phyloP scores from a whole-genome alignment of 2,797 vertebrate genomes.

The Pseudopleuronectes americanus region DNA sequence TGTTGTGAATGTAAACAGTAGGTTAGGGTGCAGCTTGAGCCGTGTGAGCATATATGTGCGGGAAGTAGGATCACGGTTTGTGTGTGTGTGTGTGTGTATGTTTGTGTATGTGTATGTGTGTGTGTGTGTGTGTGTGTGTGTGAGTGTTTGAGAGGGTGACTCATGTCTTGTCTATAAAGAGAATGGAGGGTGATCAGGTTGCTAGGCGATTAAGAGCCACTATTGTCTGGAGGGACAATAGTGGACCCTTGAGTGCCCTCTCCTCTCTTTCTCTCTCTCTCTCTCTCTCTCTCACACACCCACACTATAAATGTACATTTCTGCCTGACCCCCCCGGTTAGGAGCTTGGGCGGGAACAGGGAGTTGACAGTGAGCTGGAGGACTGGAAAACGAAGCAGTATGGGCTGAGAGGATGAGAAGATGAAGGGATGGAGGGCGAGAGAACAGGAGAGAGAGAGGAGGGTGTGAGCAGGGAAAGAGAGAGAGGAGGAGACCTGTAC shows the following conservation, averaged over 20 bases:
- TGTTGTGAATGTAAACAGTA: conserved; percentile 5
- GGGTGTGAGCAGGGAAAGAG: conserved; percentile 29
- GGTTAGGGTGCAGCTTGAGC: conserved; percentile 26
- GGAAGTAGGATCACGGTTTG: conserved; percentile 32
- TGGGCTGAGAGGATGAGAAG: conserved; percentile 40
- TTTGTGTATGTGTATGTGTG: background rate
- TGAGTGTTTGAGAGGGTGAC: conserved; percentile 58
- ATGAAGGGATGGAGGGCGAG: conserved; percentile 20
- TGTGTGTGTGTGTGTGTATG: conserved; percentile 6
- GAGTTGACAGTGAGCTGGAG: conserved; percentile 50
- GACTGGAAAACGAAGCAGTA: conserved; percentile 40
- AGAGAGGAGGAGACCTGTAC: conserved; percentile 42
- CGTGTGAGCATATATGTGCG: conserved; percentile 17
- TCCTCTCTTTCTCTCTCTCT: conserved; percentile 34
- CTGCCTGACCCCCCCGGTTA: conserved; percentile 36
- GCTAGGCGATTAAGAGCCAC: conserved; percentile 82
- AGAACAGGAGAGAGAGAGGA: conserved; percentile 1
- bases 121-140: conserved; percentile 5
- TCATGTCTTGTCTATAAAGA: conserved; percentile 78
- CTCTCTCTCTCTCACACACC: conserved; percentile 27
- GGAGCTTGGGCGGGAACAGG: conserved; percentile 52
- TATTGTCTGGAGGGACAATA: conserved; percentile 80
- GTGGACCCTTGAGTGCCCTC: conserved; percentile 68
- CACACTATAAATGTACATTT: conserved; percentile 60
- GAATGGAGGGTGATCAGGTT: conserved; percentile 82